These are phyloP conservation scores for Homarus gammarus DNA, from an alignment of 2,888 invertebrate species.

Conservation along the genomic window DNA sequence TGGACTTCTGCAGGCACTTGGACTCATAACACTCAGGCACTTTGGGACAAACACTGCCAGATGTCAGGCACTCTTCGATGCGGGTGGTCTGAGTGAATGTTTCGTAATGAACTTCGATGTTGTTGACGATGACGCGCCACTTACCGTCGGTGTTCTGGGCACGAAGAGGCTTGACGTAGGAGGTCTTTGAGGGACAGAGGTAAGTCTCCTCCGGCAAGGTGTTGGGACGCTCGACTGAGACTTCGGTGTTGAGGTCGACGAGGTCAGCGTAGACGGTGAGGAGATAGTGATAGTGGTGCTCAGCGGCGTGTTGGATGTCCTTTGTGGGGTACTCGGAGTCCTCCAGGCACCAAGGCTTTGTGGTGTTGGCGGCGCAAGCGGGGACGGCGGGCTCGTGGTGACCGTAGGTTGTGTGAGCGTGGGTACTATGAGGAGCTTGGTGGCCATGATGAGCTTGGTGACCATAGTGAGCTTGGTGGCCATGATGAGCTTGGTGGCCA, in stretches of 20 bases:
- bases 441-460: neutral
- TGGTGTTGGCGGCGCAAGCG: conserved; percentile 76
- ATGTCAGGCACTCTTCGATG: conserved; percentile 75
- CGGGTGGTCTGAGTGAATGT: conserved; percentile 76
- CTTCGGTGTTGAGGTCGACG: conserved; percentile 74
- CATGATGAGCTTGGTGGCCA: too few species aligned
- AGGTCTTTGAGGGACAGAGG: conserved; percentile 76
- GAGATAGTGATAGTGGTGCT: conserved; percentile 38
- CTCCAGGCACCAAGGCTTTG: conserved; percentile 69
- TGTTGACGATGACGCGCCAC: conserved; percentile 77
- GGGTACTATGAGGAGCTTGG: neutral
- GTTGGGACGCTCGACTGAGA: conserved; percentile 76
- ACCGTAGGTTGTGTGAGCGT: too few species aligned
- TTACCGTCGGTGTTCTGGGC: conserved; percentile 76
- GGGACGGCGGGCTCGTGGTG: conserved; percentile 63
- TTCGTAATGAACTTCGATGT: conserved; percentile 76
- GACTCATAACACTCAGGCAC: conserved; percentile 77
- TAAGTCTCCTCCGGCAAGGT: conserved; percentile 76
- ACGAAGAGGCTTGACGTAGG: conserved; percentile 76
- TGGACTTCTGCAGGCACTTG: conserved; percentile 77
- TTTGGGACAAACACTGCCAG: conserved; percentile 76
- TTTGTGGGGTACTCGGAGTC: conserved; percentile 67
- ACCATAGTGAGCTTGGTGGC: neutral
- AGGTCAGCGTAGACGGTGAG: conserved; percentile 65
- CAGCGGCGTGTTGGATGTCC: conserved; percentile 48